Evolutionary conservation across 2,113 vertebrate genomes (phyloP).

Genomic region (Chrysochloris asiatica): DNA sequence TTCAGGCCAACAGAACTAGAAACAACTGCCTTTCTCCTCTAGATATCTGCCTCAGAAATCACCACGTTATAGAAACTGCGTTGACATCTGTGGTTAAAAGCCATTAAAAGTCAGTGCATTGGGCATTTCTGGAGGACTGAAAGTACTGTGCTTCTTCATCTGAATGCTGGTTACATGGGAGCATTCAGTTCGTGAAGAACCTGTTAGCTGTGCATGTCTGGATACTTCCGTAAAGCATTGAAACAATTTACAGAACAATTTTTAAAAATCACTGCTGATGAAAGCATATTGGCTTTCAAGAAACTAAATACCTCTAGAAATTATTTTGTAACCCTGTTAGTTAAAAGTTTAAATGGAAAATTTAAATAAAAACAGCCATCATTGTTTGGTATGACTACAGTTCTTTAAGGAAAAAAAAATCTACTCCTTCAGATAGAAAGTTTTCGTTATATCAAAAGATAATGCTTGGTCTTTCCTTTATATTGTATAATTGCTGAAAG

Average conservation of each 20-base stretch:
- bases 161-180: not conserved
- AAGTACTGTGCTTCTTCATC: not conserved
- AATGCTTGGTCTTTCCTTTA: not conserved
- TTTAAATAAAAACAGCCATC: not conserved
- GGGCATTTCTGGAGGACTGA: not conserved
- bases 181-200: not conserved
- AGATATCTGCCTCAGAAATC: not conserved
- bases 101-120: not conserved
- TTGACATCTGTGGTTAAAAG: not conserved
- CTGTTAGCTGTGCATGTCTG: not conserved
- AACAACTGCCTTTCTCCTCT: not conserved
- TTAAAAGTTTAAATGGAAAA: not conserved
- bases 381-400: not conserved
- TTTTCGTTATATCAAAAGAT: not conserved
- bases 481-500: not conserved
- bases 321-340: not conserved
- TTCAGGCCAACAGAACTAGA: not conserved
- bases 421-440: not conserved
- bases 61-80: not conserved
- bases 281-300: slow-evolving; percentile 2
- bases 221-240: not conserved
- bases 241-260: not conserved
- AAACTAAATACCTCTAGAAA: slow-evolving; percentile 1
- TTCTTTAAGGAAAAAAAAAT: not conserved
- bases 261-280: slow-evolving; percentile 8